A percentile compares a stretch with the other conserved stretches of the same genome.
Evolutionary conservation across 2,113 vertebrate species (phyloP).

Genomic region (Ochotona curzoniae): DNA sequence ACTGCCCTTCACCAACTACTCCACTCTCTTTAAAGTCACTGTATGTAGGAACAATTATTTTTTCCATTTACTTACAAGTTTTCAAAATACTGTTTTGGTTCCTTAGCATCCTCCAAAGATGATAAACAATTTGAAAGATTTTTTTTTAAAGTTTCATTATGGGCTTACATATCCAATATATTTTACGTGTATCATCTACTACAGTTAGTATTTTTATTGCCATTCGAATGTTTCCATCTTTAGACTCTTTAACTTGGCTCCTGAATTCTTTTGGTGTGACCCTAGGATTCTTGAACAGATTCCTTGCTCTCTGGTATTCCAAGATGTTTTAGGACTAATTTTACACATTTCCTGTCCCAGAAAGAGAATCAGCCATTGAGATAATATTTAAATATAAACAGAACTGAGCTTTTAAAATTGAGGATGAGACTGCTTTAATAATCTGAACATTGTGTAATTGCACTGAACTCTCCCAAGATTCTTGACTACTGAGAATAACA

Average conservation of each 20-base stretch:
- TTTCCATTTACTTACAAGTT: not conserved
- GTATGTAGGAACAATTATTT: not conserved
- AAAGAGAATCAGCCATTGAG: conserved; percentile 27
- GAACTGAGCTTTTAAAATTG: conserved; percentile 35
- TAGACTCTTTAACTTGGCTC: conserved; percentile 31
- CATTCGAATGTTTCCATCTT: conserved; percentile 49
- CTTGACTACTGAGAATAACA: not conserved
- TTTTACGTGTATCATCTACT: not conserved
- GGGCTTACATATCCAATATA: not conserved
- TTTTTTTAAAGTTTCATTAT: not conserved
- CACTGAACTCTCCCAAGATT: not conserved
- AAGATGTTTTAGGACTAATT: conserved; percentile 54
- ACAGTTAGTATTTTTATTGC: conserved; percentile 39
- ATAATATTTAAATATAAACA: conserved; percentile 55
- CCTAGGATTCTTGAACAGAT: conserved; percentile 32
- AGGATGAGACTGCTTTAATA: conserved; percentile 25
- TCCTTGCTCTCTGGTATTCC: conserved; percentile 43
- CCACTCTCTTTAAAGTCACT: not conserved
- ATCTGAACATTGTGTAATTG: not conserved
- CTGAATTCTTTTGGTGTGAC: conserved; percentile 21
- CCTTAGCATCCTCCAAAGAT: not conserved
- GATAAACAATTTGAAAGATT: not conserved
- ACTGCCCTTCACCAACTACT: not conserved
- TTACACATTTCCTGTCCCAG: conserved; percentile 44
- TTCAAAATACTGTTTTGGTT: conserved; percentile 26